These are phyloP conservation scores for Pissodes strobi DNA, from an alignment of 1,140 invertebrate species.

Conservation along the genomic window DNA sequence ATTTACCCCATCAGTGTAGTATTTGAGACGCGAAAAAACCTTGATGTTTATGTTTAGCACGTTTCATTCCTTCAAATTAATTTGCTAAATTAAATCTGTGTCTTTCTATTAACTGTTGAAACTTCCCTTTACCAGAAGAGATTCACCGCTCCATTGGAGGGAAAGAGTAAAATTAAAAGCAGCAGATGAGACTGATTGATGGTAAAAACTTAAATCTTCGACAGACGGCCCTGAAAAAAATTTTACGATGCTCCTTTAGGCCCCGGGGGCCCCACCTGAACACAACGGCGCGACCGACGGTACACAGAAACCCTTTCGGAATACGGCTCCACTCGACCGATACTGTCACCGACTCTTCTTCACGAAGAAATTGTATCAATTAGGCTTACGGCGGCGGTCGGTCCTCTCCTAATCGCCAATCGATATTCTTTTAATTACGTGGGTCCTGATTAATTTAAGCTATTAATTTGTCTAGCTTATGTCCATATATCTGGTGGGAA, in stretches of 20 bases:
- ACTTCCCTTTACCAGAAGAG: too few species aligned
- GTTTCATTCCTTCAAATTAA: too few species aligned
- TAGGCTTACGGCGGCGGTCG: slow-evolving; percentile 47
- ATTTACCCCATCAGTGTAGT: too few species aligned
- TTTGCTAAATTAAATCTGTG: too few species aligned
- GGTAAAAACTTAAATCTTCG: too few species aligned
- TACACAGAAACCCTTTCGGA: slow-evolving; percentile 54
- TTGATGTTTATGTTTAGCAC: too few species aligned
- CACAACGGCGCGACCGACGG: slow-evolving; percentile 44
- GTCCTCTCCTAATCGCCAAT: slow-evolving; percentile 6
- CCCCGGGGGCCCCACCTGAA: slow-evolving; percentile 14
- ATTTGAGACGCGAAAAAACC: too few species aligned
- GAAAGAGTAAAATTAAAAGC: too few species aligned
- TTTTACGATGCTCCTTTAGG: not conserved
- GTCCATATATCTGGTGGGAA: not conserved
- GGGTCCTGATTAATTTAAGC: slow-evolving; percentile 17
- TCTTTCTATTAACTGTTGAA: too few species aligned
- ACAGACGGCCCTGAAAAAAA: not conserved
- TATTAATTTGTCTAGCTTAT: slow-evolving; percentile 19
- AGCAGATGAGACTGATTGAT: too few species aligned
- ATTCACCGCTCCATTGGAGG: too few species aligned
- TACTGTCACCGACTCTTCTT: slow-evolving; percentile 36
- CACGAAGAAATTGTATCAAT: slow-evolving; percentile 49
- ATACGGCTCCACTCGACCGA: slow-evolving; percentile 47
- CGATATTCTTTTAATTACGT: slow-evolving; percentile 25